Evolutionary conservation across 2,113 vertebrate species (phyloP).

Genomic region (Oncorhynchus keta): DNA sequence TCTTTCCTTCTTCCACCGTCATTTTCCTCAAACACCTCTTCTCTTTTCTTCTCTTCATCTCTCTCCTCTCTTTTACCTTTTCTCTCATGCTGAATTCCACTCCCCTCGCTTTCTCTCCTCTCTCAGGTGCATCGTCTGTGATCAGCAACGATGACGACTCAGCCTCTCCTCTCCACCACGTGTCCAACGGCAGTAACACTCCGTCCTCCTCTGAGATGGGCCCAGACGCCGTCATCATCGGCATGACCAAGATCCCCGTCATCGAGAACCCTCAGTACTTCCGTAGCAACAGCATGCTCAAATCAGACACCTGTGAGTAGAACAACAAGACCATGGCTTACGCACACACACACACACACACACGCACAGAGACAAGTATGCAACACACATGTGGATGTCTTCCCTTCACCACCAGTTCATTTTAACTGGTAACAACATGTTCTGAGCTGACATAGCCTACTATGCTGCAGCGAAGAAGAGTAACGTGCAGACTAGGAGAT

Average conservation of each 20-base stretch:
- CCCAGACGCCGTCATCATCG: conserved; percentile 91
- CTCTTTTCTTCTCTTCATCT: background rate
- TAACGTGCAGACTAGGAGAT: background rate
- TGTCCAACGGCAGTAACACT: conserved; percentile 94
- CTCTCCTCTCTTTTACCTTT: background rate
- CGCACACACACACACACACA: too few species aligned
- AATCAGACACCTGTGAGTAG: conserved; percentile 96
- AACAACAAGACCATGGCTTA: conserved; percentile 33
- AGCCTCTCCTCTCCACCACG: conserved; percentile 93
- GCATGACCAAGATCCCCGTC: conserved; percentile 95
- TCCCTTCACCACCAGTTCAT: too few species aligned
- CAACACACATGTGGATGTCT: too few species aligned
- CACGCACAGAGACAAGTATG: too few species aligned
- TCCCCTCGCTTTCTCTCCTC: conserved; percentile 32
- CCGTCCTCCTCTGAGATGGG: conserved; percentile 92
- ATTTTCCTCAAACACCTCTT: background rate
- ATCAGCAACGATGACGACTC: conserved; percentile 96
- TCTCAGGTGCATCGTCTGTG: conserved; percentile 88
- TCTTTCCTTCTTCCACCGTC: background rate
- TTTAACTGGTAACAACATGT: too few species aligned
- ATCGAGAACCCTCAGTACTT: conserved; percentile 98
- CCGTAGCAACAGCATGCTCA: conserved; percentile 92
- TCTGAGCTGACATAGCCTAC: too few species aligned
- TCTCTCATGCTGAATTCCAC: conserved; percentile 10
- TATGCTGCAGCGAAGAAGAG: too few species aligned